Base-by-base conservation (phyloP, 2,113 vertebrate genomes). In the Archilochus colubris region DNA sequence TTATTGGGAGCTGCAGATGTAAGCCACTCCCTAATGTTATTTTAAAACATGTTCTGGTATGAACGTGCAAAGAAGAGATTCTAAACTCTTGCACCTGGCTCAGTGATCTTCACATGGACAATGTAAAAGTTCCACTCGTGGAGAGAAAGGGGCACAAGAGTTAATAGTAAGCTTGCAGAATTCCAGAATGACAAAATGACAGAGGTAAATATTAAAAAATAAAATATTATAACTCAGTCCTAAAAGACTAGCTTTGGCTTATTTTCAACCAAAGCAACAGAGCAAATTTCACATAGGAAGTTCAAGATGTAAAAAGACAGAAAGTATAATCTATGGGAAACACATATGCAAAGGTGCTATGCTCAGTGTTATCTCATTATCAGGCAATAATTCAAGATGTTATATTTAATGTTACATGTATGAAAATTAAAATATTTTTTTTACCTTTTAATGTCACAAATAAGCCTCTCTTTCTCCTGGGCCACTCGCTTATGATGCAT, bases 391-490 rank as follows among this genome's bases (percentile, higher is more conserved):
- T 3, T 51, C 3, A 80, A 89, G 28, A 30, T 1, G 2, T 51
- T 33, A 1, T 4, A 7, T 53, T 57, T 48, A 62, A 55, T 18
- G 13, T 28, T 57, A 30, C 8, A 40, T 9, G 8, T 36, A 31
- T 2, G 10, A 3, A 22, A 90, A 89, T 18, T 73, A 44, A 73
- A 84, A 81, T 18, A 0, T 9, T 17, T 74, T 73, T 73, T 73
- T 97, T 97, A 98, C 97, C 97, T 98, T 94, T 98, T 98, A 23
- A 99, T 97, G 64, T 99, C 98, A 95, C 95, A 96, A 43, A 98
- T 97, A 51, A 99, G 97, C 58, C 88, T 97, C 90, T 98, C 98
- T 88, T 98, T 99, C 96, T 99, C 99, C 94, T 99, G 98, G 31
- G 98, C 72, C 9, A 98, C 93, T 46, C 98, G 98, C 38, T 97